Conservation (phyloP, 2,888 invertebrate genomes). For the Salpingus planirostris region DNA sequence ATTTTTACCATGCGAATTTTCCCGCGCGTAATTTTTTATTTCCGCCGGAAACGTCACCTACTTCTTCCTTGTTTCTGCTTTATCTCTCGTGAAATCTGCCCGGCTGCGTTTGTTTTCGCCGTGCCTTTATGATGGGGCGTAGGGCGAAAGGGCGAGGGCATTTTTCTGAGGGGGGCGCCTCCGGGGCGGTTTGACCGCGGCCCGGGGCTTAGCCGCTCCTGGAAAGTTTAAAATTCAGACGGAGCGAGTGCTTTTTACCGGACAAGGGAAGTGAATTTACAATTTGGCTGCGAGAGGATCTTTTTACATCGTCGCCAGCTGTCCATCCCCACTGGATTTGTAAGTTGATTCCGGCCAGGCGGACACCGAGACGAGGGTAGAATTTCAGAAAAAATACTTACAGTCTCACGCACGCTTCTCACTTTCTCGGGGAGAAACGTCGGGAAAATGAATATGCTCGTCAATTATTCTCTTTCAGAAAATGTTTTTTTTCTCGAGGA, state of each 20-base stretch:
- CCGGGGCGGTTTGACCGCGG: constrained; percentile 9
- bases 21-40: constrained; percentile 19
- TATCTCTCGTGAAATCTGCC: constrained; percentile 32
- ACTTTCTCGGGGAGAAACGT: too few relatives aligned
- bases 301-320: constrained; percentile 37
- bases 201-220: constrained; percentile 8
- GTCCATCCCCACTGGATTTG: constrained; percentile 40
- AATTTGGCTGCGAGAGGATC: constrained; percentile 32
- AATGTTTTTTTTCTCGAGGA: too few relatives aligned
- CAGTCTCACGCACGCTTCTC: too few relatives aligned
- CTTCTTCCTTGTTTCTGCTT: constrained; percentile 29
- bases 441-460: too few relatives aligned
- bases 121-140: too few relatives aligned
- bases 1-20: neutral
- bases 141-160: too few relatives aligned
- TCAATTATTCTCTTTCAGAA: too few relatives aligned
- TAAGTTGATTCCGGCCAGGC: constrained; percentile 34
- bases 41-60: constrained; percentile 22
- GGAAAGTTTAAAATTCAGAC: constrained; percentile 38
- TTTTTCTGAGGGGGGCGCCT: too few relatives aligned
- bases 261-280: constrained; percentile 46
- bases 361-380: constrained; percentile 7
- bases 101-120: too few relatives aligned
- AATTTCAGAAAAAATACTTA: too few relatives aligned
- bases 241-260: constrained; percentile 41